These are phyloP conservation scores for Eledona agricola DNA, from an alignment of 2,888 invertebrate genomes.

Conservation along the genomic window DNA sequence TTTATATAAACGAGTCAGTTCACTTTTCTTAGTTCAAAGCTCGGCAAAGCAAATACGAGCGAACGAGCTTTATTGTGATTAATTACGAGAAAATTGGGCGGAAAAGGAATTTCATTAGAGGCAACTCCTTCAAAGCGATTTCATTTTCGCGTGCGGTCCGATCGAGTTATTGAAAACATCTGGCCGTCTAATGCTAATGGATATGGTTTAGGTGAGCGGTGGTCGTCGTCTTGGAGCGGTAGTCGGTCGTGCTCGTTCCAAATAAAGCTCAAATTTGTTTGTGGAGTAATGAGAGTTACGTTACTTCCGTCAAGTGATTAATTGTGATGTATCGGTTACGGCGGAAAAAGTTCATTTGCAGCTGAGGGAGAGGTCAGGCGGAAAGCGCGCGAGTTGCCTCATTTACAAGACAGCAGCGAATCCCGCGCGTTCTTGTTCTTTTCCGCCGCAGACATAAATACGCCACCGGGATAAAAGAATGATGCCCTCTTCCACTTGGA, in stretches of 20 bases:
- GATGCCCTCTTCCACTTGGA: constrained; percentile 50
- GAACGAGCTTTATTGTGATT: constrained; percentile 49
- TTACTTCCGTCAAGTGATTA: constrained; percentile 47
- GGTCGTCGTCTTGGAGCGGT: too few species aligned
- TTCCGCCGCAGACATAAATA: constrained; percentile 60
- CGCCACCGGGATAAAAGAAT: constrained; percentile 52
- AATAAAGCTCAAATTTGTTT: too few species aligned
- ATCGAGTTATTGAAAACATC: constrained; percentile 44
- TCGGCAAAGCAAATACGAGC: constrained; percentile 48
- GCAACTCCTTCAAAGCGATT: constrained; percentile 21
- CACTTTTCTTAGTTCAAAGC: constrained; percentile 48
- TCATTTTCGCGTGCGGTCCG: constrained; percentile 22
- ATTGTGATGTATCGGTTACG: constrained; percentile 55
- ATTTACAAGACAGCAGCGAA: constrained; percentile 61
- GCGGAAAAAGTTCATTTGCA: constrained; percentile 61
- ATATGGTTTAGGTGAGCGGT: too few species aligned
- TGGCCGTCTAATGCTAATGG: constrained; percentile 47
- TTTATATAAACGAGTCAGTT: constrained; percentile 47
- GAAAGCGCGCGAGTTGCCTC: constrained; percentile 61
- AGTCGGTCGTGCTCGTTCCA: constrained; percentile 5
- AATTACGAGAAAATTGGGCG: constrained; percentile 40
- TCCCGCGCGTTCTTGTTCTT: constrained; percentile 60
- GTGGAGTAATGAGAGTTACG: constrained; percentile 23
- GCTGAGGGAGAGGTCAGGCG: constrained; percentile 61
- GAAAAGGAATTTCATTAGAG: constrained; percentile 38